Conservation (phyloP, 2,797 vertebrate genomes). For the Rhadinocentrus ornatus region DNA sequence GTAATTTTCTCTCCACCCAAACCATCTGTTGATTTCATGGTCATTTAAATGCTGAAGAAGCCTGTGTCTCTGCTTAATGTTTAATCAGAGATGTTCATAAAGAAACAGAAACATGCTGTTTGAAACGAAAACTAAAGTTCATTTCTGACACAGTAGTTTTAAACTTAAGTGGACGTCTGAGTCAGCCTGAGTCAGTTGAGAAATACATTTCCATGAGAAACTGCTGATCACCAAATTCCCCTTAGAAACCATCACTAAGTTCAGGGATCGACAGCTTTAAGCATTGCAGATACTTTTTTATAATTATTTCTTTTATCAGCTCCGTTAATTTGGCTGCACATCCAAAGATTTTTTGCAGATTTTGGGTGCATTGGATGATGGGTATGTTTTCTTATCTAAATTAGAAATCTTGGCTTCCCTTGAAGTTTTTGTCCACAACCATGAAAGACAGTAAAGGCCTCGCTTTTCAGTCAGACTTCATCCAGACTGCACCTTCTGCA, state of each 20-base stretch:
- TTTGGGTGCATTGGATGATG: conserved; percentile 2
- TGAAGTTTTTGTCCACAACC: conserved; percentile 24
- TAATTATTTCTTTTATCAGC: conserved; percentile 6
- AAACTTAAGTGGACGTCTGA: too few relatives aligned
- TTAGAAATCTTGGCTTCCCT: conserved; percentile 28
- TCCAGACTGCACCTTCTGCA: conserved; percentile 48
- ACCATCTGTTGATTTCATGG: conserved; percentile 69
- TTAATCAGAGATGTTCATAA: conserved; percentile 7
- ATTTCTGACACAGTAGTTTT: background rate
- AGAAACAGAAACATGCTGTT: background rate
- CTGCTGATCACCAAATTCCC: conserved; percentile 35
- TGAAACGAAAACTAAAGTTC: background rate
- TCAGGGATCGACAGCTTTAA: conserved; percentile 30
- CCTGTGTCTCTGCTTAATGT: conserved; percentile 21
- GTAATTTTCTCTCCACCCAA: conserved; percentile 78
- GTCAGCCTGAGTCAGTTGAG: background rate
- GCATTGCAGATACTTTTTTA: background rate
- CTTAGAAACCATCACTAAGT: conserved; percentile 9
- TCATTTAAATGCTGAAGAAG: conserved; percentile 33
- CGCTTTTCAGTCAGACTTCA: conserved; percentile 45
- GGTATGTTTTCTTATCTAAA: conserved; percentile 35
- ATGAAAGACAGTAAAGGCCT: conserved; percentile 35
- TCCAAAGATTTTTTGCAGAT: background rate
- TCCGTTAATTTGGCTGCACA: conserved; percentile 14
- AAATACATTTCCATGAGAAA: conserved; percentile 32